Conservation (phyloP, 2,888 invertebrate genomes). For the Bedellia somnulentella region DNA sequence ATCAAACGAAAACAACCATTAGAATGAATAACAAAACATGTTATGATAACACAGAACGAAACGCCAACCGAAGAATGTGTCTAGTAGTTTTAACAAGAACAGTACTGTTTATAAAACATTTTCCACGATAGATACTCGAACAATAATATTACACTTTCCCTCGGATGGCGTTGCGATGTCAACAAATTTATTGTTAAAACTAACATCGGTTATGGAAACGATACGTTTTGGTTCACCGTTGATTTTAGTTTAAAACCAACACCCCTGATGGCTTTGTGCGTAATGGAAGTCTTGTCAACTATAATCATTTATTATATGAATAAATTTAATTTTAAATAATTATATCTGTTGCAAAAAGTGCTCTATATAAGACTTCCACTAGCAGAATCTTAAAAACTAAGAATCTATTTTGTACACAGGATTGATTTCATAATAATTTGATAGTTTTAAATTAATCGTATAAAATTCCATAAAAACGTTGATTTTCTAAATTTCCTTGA, state of each 20-base stretch:
- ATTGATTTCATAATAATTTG: constrained; percentile 7
- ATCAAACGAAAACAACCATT: constrained; percentile 35
- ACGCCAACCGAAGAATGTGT: constrained; percentile 54
- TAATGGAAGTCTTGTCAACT: constrained; percentile 52
- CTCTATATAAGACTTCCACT: constrained; percentile 40
- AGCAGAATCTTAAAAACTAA: constrained; percentile 40
- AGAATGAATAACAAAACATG: constrained; percentile 54
- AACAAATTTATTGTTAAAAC: constrained; percentile 35
- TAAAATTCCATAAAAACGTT: background rate
- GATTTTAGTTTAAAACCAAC: constrained; percentile 47
- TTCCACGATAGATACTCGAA: constrained; percentile 35
- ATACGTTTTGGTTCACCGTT: constrained; percentile 52
- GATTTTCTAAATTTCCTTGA: constrained; percentile 10
- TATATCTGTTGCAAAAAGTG: constrained; percentile 5
- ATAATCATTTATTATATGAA: too few species aligned
- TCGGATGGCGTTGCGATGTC: constrained; percentile 29
- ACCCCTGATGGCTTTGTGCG: constrained; percentile 57
- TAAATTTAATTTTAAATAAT: too few species aligned
- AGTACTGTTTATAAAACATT: constrained; percentile 53
- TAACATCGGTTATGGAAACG: constrained; percentile 47
- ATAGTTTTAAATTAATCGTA: background rate
- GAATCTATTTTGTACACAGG: constrained; percentile 31
- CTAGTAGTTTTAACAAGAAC: constrained; percentile 30
- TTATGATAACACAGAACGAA: constrained; percentile 42
- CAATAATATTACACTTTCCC: constrained; percentile 37